phyloP scores from a whole-genome alignment of 2,113 vertebrate species.

The Orcinus orca region DNA sequence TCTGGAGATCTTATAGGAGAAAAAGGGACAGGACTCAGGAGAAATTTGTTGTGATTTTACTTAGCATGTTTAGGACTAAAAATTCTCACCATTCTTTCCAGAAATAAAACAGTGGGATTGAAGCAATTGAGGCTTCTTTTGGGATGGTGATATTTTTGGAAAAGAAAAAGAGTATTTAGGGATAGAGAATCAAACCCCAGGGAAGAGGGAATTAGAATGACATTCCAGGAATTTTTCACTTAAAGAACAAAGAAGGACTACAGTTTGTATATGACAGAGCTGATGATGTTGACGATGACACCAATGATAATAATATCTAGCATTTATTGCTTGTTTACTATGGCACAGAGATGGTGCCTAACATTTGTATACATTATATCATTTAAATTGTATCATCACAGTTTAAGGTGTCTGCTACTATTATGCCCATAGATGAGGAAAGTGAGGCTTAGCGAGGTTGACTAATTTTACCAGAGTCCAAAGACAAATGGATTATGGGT shows the following conservation, averaged over 20 bases:
- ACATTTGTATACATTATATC: neutral
- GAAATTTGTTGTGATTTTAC: conserved; percentile 52
- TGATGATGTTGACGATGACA: neutral
- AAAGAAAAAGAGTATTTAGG: conserved; percentile 19
- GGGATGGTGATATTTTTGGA: conserved; percentile 23
- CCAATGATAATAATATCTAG: neutral
- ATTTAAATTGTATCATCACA: neutral
- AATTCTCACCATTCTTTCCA: conserved; percentile 11
- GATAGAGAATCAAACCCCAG: neutral
- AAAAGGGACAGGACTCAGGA: neutral
- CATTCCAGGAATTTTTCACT: neutral
- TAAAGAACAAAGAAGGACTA: neutral
- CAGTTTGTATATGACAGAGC: neutral
- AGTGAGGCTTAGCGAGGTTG: neutral
- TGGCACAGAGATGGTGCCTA: neutral
- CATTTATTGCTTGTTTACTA: neutral
- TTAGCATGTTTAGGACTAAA: conserved; percentile 4
- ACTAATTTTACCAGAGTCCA: neutral
- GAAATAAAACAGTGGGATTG: conserved; percentile 23
- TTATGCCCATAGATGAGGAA: neutral
- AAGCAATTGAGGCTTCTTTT: neutral
- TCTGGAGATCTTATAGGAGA: neutral
- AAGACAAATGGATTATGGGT: neutral
- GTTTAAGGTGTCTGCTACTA: neutral
- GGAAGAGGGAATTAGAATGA: neutral